Evolutionary conservation across 2,113 vertebrate species (phyloP).

Genomic region (Coreoperca whiteheadi): DNA sequence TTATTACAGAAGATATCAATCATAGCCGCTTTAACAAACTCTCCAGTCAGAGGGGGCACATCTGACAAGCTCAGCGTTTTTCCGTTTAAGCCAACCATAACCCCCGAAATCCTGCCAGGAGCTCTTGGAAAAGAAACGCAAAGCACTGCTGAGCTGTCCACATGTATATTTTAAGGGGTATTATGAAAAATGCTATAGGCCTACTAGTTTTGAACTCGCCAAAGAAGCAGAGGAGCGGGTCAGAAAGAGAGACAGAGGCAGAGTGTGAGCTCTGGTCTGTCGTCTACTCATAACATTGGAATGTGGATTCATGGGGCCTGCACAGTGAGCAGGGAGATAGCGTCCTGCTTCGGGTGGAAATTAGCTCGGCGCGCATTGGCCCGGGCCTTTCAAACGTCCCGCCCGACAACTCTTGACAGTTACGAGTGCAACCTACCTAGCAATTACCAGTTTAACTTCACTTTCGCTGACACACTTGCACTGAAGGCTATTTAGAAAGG

Average conservation of each 20-base stretch:
- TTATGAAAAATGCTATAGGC: constrained; percentile 3
- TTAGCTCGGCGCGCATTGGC: constrained; percentile 36
- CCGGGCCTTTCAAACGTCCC: constrained; percentile 7
- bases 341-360: constrained; percentile 33
- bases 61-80: background rate
- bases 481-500: constrained; percentile 27
- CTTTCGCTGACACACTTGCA: constrained; percentile 34
- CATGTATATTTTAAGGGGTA: background rate
- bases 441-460: constrained; percentile 48
- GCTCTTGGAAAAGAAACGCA: constrained; percentile 17
- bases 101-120: background rate
- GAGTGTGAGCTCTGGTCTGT: constrained; percentile 15
- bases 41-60: background rate
- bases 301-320: constrained; percentile 65
- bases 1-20: background rate
- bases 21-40: background rate
- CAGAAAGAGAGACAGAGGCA: background rate
- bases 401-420: constrained; percentile 45
- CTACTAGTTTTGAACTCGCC: background rate
- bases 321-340: constrained; percentile 59
- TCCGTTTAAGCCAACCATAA: background rate
- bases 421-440: constrained; percentile 43
- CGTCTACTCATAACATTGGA: constrained; percentile 73
- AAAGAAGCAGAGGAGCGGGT: background rate
- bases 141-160: background rate